These are phyloP conservation scores for Anadara kagoshimensis DNA, from an alignment of 1,140 invertebrate genomes.

Conservation along the genomic window DNA sequence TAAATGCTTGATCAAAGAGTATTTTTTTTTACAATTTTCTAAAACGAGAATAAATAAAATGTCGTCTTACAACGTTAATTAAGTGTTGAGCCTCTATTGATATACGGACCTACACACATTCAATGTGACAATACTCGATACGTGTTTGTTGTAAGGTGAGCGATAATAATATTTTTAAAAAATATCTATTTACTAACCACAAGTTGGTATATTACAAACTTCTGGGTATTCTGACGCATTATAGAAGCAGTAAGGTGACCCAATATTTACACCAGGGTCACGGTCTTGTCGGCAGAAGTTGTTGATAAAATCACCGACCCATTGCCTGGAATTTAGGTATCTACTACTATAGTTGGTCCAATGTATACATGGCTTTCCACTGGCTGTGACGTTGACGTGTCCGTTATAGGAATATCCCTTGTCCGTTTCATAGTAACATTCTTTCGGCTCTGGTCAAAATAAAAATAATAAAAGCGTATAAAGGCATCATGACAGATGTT, in stretches of 20 bases:
- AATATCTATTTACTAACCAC: slow-evolving; percentile 6
- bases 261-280: not conserved
- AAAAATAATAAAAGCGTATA: too few relatives aligned
- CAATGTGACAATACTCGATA: too few relatives aligned
- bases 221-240: not conserved
- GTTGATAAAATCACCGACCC: slow-evolving; percentile 14
- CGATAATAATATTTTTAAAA: not conserved
- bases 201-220: slow-evolving; percentile 6
- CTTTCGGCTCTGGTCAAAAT: not conserved
- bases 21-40: too few relatives aligned
- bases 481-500: not conserved
- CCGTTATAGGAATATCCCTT: slow-evolving; percentile 25
- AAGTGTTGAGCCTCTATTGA: too few relatives aligned
- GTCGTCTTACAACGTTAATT: too few relatives aligned
- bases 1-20: too few relatives aligned
- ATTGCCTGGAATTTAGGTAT: not conserved
- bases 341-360: not conserved
- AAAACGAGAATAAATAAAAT: too few relatives aligned
- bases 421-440: slow-evolving; percentile 19
- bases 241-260: slow-evolving; percentile 6
- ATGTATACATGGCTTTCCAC: slow-evolving; percentile 1
- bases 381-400: not conserved
- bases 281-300: slow-evolving; percentile 14
- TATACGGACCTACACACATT: too few relatives aligned
- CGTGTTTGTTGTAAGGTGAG: too few relatives aligned